Conservation (phyloP, 2,797 vertebrate species). For the Steatocranus sp. region DNA sequence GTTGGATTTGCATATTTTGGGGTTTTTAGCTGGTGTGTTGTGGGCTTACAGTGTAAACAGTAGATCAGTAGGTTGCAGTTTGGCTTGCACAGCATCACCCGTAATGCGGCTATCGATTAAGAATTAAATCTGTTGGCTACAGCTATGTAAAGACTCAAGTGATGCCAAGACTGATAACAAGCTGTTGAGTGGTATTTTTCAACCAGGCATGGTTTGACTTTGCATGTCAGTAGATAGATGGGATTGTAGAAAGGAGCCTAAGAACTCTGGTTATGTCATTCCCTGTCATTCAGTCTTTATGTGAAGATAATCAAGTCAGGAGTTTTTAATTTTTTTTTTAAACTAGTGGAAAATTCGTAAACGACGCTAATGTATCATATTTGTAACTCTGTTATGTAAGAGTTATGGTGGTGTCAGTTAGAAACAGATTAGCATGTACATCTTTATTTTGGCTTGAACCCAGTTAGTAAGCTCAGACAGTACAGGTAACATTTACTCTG, state of each 20-base stretch:
- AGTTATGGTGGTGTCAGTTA: not conserved
- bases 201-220: conserved; percentile 57
- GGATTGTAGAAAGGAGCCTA: conserved; percentile 26
- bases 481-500: not conserved
- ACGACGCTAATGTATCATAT: not conserved
- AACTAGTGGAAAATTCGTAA: not conserved
- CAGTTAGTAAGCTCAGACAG: not conserved
- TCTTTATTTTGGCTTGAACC: not conserved
- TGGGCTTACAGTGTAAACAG: not conserved
- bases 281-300: conserved; percentile 33
- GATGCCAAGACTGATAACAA: not conserved
- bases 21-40: conserved; percentile 16
- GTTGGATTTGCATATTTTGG: conserved; percentile 44
- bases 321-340: not conserved
- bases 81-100: not conserved
- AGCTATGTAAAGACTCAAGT: not conserved
- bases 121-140: not conserved
- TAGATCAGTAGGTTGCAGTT: not conserved
- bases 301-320: conserved; percentile 26
- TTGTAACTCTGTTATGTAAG: not conserved
- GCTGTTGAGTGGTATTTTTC: conserved; percentile 32
- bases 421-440: not conserved
- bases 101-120: not conserved
- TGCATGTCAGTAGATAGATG: conserved; percentile 50
- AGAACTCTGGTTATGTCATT: conserved; percentile 49